phyloP scores from a whole-genome alignment of 2,797 vertebrate species.

The Apogon hyalosoma region DNA sequence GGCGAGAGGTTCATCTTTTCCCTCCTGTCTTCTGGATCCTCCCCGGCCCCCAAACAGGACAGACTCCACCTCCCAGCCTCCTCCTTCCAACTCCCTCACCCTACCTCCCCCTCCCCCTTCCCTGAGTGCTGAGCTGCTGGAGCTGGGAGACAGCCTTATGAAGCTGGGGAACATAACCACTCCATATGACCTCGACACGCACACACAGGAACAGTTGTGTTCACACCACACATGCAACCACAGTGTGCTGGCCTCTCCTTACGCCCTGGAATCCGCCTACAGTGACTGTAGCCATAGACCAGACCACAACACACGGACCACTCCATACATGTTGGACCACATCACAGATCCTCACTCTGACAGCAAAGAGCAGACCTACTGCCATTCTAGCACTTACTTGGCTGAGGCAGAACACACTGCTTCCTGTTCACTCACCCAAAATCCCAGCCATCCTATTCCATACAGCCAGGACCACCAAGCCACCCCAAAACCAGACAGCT shows the following conservation, averaged over 20 bases:
- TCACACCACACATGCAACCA: slow-evolving; percentile 64
- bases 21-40: slow-evolving; percentile 86
- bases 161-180: slow-evolving; percentile 87
- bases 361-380: slow-evolving; percentile 61
- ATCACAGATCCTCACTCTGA: slow-evolving; percentile 57
- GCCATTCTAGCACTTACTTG: slow-evolving; percentile 47
- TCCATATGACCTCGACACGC: slow-evolving; percentile 76
- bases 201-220: slow-evolving; percentile 62
- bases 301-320: slow-evolving; percentile 41
- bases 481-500: slow-evolving; percentile 51
- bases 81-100: slow-evolving; percentile 50
- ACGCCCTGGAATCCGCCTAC: slow-evolving; percentile 50
- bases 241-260: slow-evolving; percentile 43
- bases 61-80: slow-evolving; percentile 73
- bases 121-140: slow-evolving; percentile 95
- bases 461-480: slow-evolving; percentile 43
- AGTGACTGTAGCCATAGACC: slow-evolving; percentile 64
- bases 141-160: slow-evolving; percentile 94
- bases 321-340: slow-evolving; percentile 58
- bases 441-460: slow-evolving; percentile 24
- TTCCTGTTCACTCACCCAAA: slow-evolving; percentile 50
- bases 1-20: slow-evolving; percentile 91
- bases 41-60: slow-evolving; percentile 86
- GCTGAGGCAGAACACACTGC: slow-evolving; percentile 61
- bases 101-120: slow-evolving; percentile 87